Evolutionary conservation across 1,140 invertebrate species (phyloP).

Genomic region (Cotesia chilonis): DNA sequence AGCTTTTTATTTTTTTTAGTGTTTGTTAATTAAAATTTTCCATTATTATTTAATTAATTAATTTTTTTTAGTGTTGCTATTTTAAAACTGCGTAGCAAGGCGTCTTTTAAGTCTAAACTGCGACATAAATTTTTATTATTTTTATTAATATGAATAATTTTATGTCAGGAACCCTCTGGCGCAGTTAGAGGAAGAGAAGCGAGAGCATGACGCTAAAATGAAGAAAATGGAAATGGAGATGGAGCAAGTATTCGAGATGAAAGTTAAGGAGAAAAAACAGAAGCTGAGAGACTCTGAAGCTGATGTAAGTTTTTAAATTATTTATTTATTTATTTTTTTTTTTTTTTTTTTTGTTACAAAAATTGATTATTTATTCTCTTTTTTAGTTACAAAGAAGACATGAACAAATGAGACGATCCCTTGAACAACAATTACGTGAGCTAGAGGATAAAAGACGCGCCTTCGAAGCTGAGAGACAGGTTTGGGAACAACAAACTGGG

Average conservation of each 20-base stretch:
- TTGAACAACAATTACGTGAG: constrained; percentile 90
- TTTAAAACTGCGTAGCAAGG: constrained; percentile 15
- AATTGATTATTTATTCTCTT: not conserved
- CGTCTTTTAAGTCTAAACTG: not conserved
- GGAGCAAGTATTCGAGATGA: constrained; percentile 91
- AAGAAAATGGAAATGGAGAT: constrained; percentile 96
- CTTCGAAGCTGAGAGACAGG: constrained; percentile 86
- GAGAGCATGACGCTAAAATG: constrained; percentile 94
- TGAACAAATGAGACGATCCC: constrained; percentile 73
- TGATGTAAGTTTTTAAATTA: constrained; percentile 71
- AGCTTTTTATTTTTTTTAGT: too few relatives aligned
- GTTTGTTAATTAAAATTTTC: too few relatives aligned
- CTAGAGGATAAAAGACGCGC: constrained; percentile 87
- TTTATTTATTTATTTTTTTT: not conserved
- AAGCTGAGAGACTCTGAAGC: constrained; percentile 92
- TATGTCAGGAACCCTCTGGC: constrained; percentile 90
- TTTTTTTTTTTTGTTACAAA: too few relatives aligned
- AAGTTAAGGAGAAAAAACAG: constrained; percentile 90
- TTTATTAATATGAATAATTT: constrained; percentile 41
- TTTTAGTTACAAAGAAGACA: constrained; percentile 73
- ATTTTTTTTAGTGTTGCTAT: constrained; percentile 18
- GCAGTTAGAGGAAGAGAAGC: constrained; percentile 97
- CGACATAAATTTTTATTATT: not conserved
- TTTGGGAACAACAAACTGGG: constrained; percentile 91
- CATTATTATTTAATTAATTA: not conserved